Evolutionary conservation across 2,797 vertebrate genomes (phyloP).

Genomic region (Xiphorhynchus erythropygius): DNA sequence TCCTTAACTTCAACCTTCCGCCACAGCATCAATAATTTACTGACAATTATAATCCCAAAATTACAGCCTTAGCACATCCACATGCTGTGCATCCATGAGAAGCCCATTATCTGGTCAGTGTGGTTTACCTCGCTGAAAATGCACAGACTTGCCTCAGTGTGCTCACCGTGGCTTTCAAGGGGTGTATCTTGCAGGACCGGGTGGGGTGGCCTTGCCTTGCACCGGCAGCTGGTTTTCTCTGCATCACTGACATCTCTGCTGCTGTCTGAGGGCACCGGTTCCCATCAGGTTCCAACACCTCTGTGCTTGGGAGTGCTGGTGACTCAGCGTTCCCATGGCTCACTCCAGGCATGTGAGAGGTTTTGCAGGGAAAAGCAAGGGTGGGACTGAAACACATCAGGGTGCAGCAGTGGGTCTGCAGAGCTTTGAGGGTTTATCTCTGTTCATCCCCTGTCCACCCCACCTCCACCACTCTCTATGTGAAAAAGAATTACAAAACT

Average conservation of each 20-base stretch:
- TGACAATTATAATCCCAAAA: background rate
- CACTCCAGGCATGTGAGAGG: background rate
- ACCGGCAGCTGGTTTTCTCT: rapidly evolving
- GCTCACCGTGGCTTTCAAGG: background rate
- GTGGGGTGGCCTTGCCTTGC: background rate
- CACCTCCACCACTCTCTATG: background rate
- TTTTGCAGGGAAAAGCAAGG: background rate
- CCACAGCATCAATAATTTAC: background rate
- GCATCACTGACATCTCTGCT: background rate
- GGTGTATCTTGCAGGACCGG: background rate
- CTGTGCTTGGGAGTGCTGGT: background rate
- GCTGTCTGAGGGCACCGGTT: background rate
- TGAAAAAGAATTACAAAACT: background rate
- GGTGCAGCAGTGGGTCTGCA: no score
- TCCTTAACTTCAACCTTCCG: background rate
- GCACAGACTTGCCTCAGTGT: background rate
- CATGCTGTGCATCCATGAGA: background rate
- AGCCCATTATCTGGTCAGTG: background rate
- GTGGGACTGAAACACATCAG: no score
- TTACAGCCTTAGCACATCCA: background rate
- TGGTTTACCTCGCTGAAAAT: rapidly evolving
- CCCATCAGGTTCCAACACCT: background rate
- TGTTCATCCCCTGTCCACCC: background rate
- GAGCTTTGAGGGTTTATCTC: background rate
- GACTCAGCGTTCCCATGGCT: rapidly evolving